Percentiles rank a stretch among this genome's conserved stretches.
Conservation (phyloP, 2,888 invertebrate genomes). For the Ectemnius continuus region DNA sequence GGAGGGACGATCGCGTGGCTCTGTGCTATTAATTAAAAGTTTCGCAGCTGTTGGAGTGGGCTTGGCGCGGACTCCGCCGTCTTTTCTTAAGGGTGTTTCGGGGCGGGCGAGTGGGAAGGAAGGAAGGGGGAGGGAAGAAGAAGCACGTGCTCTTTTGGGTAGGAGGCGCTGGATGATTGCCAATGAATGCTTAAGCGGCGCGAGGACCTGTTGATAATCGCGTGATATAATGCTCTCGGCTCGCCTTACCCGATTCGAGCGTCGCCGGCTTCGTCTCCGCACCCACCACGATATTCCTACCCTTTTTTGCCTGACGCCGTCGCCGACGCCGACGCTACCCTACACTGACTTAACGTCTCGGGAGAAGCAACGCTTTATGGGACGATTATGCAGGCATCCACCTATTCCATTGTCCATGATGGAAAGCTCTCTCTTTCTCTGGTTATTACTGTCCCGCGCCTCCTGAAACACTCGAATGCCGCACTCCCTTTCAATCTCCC, state of each 20-base stretch:
- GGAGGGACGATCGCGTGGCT: conserved; percentile 16
- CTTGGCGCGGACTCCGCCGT: not conserved
- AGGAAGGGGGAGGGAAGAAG: conserved; percentile 10
- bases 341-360: not conserved
- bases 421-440: no score
- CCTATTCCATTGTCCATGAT: no score
- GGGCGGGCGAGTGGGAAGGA: not conserved
- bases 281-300: conserved; percentile 2
- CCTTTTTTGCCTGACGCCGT: conserved; percentile 17
- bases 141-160: conserved; percentile 50
- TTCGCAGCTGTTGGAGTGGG: conserved; percentile 10
- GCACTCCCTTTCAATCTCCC: no score
- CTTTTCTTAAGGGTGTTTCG: conserved; percentile 24
- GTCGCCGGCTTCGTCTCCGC: conserved; percentile 25
- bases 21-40: conserved; percentile 42
- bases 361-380: conserved; percentile 5
- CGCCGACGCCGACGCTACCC: not conserved
- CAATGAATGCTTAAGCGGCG: conserved; percentile 73
- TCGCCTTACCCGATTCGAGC: conserved; percentile 33
- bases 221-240: conserved; percentile 52
- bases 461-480: no score
- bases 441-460: no score
- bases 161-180: conserved; percentile 70
- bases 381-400: not conserved
- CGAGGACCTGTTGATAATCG: conserved; percentile 75